Conservation (phyloP, 2,888 invertebrate genomes). For the Drosophila conformis region DNA sequence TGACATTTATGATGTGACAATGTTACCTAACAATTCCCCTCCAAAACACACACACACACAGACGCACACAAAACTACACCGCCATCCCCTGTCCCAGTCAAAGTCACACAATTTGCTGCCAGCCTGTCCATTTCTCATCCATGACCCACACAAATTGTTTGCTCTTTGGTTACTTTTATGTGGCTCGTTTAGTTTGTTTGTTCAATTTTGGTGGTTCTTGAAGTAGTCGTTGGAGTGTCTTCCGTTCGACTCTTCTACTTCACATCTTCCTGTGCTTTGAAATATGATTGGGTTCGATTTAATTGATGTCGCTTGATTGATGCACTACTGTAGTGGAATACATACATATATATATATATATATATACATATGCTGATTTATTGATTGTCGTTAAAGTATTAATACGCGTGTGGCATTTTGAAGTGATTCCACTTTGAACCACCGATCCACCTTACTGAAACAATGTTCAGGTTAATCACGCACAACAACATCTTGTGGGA, state of each 20-base stretch:
- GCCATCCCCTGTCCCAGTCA: constrained; percentile 15
- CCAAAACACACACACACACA: not conserved
- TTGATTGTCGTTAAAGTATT: constrained; percentile 47
- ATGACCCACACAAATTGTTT: constrained; percentile 63
- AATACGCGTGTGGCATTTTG: constrained; percentile 46
- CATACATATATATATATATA: not conserved
- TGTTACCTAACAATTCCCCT: constrained; percentile 53
- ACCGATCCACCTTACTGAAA: not conserved
- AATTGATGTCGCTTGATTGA: constrained; percentile 69
- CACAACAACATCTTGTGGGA: not conserved
- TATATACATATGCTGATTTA: constrained; percentile 45
- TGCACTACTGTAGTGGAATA: constrained; percentile 32
- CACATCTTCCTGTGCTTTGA: constrained; percentile 34
- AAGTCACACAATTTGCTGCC: constrained; percentile 35
- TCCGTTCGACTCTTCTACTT: constrained; percentile 7
- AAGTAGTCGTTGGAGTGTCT: constrained; percentile 29
- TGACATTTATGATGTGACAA: constrained; percentile 80
- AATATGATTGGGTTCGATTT: constrained; percentile 64
- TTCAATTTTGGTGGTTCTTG: constrained; percentile 46
- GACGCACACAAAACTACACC: constrained; percentile 2
- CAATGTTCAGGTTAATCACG: constrained; percentile 11
- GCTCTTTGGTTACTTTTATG: constrained; percentile 64
- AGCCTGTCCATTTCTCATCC: constrained; percentile 4
- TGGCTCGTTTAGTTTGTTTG: constrained; percentile 64
- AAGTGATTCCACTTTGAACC: constrained; percentile 17